Percentiles rank a stretch among this genome's conserved stretches.
Evolutionary conservation across 2,797 vertebrate genomes (phyloP).

Genomic region (Cynopterus sphinx): DNA sequence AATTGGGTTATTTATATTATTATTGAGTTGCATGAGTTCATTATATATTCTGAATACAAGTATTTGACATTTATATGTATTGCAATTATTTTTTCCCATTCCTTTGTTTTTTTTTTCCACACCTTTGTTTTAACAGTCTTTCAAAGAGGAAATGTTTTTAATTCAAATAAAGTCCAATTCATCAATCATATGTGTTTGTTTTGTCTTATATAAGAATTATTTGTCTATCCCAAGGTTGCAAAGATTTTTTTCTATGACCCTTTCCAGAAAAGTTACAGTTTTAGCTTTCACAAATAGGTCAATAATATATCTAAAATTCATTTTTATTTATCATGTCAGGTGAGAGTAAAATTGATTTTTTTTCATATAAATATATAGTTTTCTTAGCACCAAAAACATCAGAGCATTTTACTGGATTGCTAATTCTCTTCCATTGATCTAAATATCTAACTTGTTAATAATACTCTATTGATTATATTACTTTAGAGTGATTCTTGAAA

Average conservation of each 20-base stretch:
- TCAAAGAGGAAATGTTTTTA: not conserved
- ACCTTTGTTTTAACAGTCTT: not conserved
- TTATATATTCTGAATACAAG: not conserved
- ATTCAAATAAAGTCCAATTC: not conserved
- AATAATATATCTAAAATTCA: not conserved
- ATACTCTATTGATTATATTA: not conserved
- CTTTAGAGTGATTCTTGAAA: not conserved
- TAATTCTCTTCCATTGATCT: not conserved
- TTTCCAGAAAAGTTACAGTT: not conserved
- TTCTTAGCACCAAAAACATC: not conserved
- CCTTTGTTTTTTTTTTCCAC: not conserved
- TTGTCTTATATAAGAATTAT: not conserved
- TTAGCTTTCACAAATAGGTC: not conserved
- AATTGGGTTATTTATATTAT: not conserved
- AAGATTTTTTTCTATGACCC: not conserved
- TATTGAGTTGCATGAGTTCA: not conserved
- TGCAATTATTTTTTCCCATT: not conserved
- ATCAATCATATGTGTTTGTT: not conserved
- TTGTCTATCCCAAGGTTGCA: not conserved
- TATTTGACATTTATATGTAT: conserved; percentile 6
- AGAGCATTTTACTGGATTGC: not conserved
- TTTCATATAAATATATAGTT: not conserved
- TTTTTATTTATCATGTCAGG: not conserved
- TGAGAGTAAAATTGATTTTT: not conserved
- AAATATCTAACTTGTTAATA: not conserved